phyloP scores from a whole-genome alignment of 1,140 invertebrate genomes.

The Drosophila sp. region DNA sequence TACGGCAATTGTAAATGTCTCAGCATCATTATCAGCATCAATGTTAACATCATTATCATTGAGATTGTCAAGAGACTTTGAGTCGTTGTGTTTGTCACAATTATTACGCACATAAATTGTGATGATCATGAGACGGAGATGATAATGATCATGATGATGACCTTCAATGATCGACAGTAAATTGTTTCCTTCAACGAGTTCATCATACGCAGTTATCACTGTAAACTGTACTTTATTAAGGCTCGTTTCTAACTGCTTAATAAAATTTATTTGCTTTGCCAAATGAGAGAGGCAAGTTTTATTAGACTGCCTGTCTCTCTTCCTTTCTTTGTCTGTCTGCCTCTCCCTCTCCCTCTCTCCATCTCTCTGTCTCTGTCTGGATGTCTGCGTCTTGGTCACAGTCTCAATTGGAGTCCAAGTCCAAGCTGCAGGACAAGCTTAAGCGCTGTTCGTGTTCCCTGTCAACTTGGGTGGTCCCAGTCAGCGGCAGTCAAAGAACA shows the following conservation, averaged over 20 bases:
- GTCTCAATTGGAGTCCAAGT: slow-evolving; percentile 1
- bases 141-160: slow-evolving; percentile 28
- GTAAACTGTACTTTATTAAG: slow-evolving; percentile 70
- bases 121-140: not conserved
- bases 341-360: not conserved
- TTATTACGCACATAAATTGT: slow-evolving; percentile 84
- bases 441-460: slow-evolving; percentile 83
- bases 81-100: slow-evolving; percentile 79
- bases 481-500: slow-evolving; percentile 30
- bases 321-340: too few relatives aligned
- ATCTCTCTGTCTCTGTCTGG: not conserved
- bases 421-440: slow-evolving; percentile 70
- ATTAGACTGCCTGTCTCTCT: slow-evolving; percentile 35
- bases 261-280: slow-evolving; percentile 72
- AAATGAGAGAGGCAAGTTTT: slow-evolving; percentile 32
- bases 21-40: slow-evolving; percentile 41
- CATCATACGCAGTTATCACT: slow-evolving; percentile 38
- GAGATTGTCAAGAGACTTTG: not conserved
- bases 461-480: slow-evolving; percentile 84
- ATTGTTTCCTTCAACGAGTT: slow-evolving; percentile 14
- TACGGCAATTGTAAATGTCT: slow-evolving; percentile 32
- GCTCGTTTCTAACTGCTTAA: slow-evolving; percentile 76
- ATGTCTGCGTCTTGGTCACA: not conserved
- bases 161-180: slow-evolving; percentile 35
- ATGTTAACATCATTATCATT: not conserved